Percentiles rank a stretch among this genome's conserved stretches.
Evolutionary conservation across 2,888 invertebrate species (phyloP).

Genomic region (Drosophila bunnanda): DNA sequence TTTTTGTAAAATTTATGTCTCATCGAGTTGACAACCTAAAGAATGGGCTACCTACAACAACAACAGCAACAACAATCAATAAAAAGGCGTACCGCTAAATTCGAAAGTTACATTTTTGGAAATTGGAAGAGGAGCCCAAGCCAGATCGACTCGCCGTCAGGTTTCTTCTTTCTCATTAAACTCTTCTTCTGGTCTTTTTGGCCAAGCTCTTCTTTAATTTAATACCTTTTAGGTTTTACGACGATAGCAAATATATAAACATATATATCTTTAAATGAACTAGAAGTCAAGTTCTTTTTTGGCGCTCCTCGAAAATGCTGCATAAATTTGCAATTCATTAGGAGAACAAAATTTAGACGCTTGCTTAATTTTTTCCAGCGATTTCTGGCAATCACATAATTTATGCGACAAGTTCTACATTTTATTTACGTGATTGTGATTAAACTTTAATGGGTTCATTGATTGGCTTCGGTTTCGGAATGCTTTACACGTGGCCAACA

Average conservation of each 20-base stretch:
- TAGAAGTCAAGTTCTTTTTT: conserved; percentile 80
- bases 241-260: conserved; percentile 41
- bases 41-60: conserved; percentile 68
- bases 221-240: conserved; percentile 75
- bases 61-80: conserved; percentile 56
- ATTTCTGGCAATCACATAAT: conserved; percentile 65
- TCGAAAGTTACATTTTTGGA: conserved; percentile 82
- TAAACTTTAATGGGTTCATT: conserved; percentile 78
- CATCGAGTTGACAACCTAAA: conserved; percentile 80
- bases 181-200: conserved; percentile 54
- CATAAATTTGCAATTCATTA: conserved; percentile 80
- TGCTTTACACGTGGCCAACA: conserved; percentile 69
- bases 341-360: conserved; percentile 28
- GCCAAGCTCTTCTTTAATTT: conserved; percentile 62
- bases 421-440: conserved; percentile 77
- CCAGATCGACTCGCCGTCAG: conserved; percentile 47
- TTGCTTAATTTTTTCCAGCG: conserved; percentile 63
- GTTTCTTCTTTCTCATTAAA: conserved; percentile 78
- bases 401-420: conserved; percentile 77
- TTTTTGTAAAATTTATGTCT: conserved; percentile 81
- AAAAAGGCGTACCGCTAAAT: conserved; percentile 79
- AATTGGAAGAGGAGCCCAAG: conserved; percentile 56
- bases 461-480: conserved; percentile 60
- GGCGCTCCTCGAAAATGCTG: conserved; percentile 65
- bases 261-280: conserved; percentile 63